Conservation (phyloP, 2,113 vertebrate genomes). For the Pachypanchax playfairii region DNA sequence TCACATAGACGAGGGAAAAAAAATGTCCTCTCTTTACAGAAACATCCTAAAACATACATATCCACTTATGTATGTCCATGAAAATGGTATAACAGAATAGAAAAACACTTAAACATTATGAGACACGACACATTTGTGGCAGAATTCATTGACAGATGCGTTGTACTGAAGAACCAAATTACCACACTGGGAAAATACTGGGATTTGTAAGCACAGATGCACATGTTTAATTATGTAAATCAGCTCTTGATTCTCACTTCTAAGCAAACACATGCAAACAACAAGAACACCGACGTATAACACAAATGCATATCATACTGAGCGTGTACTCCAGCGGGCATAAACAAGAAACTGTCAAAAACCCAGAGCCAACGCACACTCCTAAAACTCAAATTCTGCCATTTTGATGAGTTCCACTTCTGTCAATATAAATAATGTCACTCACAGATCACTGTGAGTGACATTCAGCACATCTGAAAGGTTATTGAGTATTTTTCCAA, state of each 20-base stretch:
- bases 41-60: conserved; percentile 25
- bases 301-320: conserved; percentile 17
- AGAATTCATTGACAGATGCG: conserved; percentile 14
- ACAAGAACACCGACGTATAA: conserved; percentile 8
- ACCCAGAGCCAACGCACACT: conserved; percentile 3
- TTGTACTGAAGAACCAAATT: conserved; percentile 8
- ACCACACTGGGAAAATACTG: conserved; percentile 5
- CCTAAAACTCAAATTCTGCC: conserved; percentile 22
- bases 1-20: conserved; percentile 33
- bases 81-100: background rate
- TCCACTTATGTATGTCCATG: background rate
- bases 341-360: conserved; percentile 11
- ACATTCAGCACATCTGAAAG: conserved; percentile 62
- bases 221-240: conserved; percentile 62
- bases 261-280: conserved; percentile 16
- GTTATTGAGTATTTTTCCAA: conserved; percentile 62
- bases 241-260: conserved; percentile 27
- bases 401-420: conserved; percentile 61
- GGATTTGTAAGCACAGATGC: conserved; percentile 43
- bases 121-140: conserved; percentile 7
- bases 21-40: conserved; percentile 29
- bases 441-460: conserved; percentile 54
- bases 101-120: background rate
- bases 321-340: background rate
- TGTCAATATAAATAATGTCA: conserved; percentile 59